These are phyloP conservation scores for Rostratula benghalensis DNA, from an alignment of 2,113 vertebrate genomes.

Conservation along the genomic window DNA sequence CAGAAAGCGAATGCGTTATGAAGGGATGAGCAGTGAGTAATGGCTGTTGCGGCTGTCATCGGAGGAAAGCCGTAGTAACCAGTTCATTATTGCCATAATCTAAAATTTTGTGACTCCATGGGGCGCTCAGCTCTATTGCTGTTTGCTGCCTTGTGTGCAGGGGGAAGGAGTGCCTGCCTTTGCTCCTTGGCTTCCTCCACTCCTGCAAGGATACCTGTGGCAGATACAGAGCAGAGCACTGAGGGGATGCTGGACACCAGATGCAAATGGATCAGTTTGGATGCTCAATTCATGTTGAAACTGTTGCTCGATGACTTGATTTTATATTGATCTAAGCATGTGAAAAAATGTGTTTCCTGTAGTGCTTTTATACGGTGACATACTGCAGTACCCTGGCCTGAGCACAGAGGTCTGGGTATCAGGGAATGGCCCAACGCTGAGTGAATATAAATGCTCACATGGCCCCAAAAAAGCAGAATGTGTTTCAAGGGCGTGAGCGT, in stretches of 20 bases:
- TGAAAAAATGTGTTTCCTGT: background rate
- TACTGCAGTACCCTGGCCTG: background rate
- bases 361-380: rapidly evolving
- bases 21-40: constrained; percentile 4
- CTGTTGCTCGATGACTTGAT: background rate
- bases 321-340: background rate
- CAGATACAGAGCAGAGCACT: rapidly evolving
- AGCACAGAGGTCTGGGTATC: background rate
- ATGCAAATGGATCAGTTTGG: background rate
- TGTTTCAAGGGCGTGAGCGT: background rate
- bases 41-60: rapidly evolving
- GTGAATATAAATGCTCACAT: background rate
- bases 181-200: background rate
- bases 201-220: background rate
- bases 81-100: background rate
- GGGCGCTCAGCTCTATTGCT: background rate
- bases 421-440: background rate
- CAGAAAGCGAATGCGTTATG: background rate
- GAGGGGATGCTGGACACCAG: background rate
- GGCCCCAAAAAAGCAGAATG: background rate
- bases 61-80: background rate
- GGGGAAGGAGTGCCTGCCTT: rapidly evolving
- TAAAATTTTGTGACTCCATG: background rate
- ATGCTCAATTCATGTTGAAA: background rate
- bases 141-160: rapidly evolving